Conservation (phyloP, 2,113 vertebrate genomes). For the Oophaga pumilio region DNA sequence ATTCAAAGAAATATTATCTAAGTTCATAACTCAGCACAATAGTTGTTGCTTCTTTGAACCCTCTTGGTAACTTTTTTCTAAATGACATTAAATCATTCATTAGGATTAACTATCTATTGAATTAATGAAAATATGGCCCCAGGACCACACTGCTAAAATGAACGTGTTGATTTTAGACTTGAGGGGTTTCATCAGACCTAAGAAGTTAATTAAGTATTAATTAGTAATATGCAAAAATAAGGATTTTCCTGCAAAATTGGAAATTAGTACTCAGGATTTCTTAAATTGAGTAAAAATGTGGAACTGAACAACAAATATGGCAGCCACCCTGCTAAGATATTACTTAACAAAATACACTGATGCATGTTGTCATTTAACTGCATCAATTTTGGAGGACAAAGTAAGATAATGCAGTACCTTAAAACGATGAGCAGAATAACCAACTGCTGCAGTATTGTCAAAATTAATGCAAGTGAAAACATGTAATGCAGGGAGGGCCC, state of each 20-base stretch:
- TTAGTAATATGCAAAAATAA: not conserved
- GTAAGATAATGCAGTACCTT: no score
- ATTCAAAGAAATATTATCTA: not conserved
- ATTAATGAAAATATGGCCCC: not conserved
- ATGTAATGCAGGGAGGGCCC: no score
- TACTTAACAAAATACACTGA: no score
- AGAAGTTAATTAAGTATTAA: slow-evolving; percentile 26
- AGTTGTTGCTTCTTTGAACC: not conserved
- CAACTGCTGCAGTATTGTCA: no score
- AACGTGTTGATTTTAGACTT: not conserved
- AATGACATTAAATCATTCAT: not conserved
- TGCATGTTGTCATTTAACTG: no score
- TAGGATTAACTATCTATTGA: not conserved
- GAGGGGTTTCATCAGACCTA: slow-evolving; percentile 1
- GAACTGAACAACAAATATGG: not conserved
- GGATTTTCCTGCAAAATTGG: not conserved
- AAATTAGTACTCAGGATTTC: not conserved
- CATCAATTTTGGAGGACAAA: no score
- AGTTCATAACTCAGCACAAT: not conserved
- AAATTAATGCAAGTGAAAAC: no score
- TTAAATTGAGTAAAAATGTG: not conserved
- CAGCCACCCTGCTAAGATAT: no score
- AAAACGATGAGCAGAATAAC: no score
- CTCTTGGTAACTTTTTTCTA: not conserved
- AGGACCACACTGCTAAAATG: not conserved